phyloP scores from a whole-genome alignment of 2,113 vertebrate species.

The Boleophthalmus pectinirostris region DNA sequence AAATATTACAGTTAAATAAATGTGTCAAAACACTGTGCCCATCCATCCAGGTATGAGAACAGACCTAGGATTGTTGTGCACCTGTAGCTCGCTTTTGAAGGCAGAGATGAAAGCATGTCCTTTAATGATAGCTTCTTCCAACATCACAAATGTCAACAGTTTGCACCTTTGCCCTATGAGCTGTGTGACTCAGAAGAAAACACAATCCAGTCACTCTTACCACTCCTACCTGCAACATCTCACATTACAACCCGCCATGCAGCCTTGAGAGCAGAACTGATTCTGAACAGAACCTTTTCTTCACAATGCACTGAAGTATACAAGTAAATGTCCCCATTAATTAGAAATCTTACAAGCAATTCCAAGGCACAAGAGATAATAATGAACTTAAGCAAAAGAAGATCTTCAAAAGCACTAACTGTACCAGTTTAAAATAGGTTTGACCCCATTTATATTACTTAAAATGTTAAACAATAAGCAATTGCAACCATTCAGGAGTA shows the following conservation, averaged over 20 bases:
- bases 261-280: slow-evolving; percentile 27
- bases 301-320: not conserved
- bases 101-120: slow-evolving; percentile 70
- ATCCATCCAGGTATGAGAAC: slow-evolving; percentile 9
- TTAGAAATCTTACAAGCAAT: slow-evolving; percentile 20
- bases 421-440: no score
- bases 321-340: slow-evolving; percentile 26
- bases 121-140: slow-evolving; percentile 60
- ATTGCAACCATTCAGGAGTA: no score
- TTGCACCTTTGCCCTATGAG: slow-evolving; percentile 28
- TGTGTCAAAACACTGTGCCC: not conserved
- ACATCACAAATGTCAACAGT: slow-evolving; percentile 53
- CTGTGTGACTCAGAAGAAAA: slow-evolving; percentile 11
- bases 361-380: slow-evolving; percentile 35
- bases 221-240: slow-evolving; percentile 26
- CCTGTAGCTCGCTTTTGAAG: slow-evolving; percentile 77
- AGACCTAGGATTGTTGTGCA: slow-evolving; percentile 55
- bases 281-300: slow-evolving; percentile 24
- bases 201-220: slow-evolving; percentile 18
- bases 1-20: slow-evolving; percentile 14
- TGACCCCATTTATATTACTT: no score
- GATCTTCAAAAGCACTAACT: not conserved
- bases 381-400: slow-evolving; percentile 33
- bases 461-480: no score
- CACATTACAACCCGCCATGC: slow-evolving; percentile 25